A percentile compares a stretch with the other conserved stretches of the same genome.
These are phyloP conservation scores for Thaumatotibia leucotreta DNA, from an alignment of 1,140 invertebrate species.

Conservation along the genomic window DNA sequence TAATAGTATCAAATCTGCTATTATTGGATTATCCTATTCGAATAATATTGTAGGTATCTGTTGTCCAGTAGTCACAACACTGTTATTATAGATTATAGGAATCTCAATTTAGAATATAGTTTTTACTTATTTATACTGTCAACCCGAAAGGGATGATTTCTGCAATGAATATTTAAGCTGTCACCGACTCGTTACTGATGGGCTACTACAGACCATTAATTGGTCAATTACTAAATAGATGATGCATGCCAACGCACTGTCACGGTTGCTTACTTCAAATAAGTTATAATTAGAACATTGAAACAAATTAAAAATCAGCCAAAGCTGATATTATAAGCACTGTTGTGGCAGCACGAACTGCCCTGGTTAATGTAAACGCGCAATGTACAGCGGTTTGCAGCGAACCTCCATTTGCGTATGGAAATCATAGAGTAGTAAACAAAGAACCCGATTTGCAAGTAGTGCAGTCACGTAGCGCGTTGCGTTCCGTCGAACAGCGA, in stretches of 20 bases:
- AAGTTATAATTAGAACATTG: background rate
- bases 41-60: too few relatives aligned
- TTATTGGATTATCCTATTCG: too few relatives aligned
- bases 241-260: background rate
- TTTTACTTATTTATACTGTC: background rate
- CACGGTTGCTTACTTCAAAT: background rate
- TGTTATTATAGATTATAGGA: too few relatives aligned
- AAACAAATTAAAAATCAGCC: background rate
- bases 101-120: too few relatives aligned
- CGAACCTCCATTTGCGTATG: background rate
- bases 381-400: background rate
- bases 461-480: conserved; percentile 27
- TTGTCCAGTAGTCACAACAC: too few relatives aligned
- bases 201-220: background rate
- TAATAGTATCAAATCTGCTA: too few relatives aligned
- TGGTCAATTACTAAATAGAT: conserved; percentile 1
- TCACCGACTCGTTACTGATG: background rate
- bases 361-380: background rate
- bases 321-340: background rate
- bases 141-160: background rate
- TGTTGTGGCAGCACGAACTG: background rate
- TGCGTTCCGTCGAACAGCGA: conserved; percentile 33
- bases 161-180: background rate
- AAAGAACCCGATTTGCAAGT: conserved; percentile 33
- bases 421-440: background rate